Evolutionary conservation across 1,140 invertebrate genomes (phyloP).

Genomic region (Drosophila repleta): DNA sequence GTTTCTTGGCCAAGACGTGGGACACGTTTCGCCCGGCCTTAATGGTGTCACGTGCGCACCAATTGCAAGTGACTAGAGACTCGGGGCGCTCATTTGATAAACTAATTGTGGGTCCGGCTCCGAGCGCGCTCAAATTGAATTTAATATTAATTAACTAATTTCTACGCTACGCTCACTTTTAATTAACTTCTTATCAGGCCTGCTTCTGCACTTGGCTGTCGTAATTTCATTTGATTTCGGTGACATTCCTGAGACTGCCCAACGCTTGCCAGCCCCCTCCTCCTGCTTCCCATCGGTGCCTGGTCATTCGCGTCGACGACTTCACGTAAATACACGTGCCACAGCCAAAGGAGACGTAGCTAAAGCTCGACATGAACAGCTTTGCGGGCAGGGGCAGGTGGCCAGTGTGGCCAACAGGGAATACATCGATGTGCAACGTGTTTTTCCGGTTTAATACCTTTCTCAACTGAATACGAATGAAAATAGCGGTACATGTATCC

Average conservation of each 20-base stretch:
- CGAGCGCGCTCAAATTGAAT: conserved; percentile 63
- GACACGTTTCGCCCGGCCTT: conserved; percentile 36
- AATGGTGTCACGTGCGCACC: conserved; percentile 61
- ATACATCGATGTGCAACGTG: conserved; percentile 79
- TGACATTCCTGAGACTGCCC: conserved; percentile 42
- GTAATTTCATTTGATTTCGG: conserved; percentile 63
- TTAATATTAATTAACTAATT: conserved; percentile 81
- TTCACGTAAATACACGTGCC: conserved; percentile 72
- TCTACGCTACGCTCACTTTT: conserved; percentile 63
- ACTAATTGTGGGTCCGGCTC: conserved; percentile 56
- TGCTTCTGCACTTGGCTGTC: conserved; percentile 2
- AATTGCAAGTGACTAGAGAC: conserved; percentile 19
- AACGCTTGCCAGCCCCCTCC: background rate
- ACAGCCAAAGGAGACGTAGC: conserved; percentile 14
- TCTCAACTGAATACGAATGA: conserved; percentile 74
- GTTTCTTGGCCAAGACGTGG: conserved; percentile 2
- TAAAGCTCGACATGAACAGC: conserved; percentile 10
- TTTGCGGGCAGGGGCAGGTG: background rate
- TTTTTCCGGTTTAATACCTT: conserved; percentile 81
- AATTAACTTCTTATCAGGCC: conserved; percentile 52
- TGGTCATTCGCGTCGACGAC: conserved; percentile 37
- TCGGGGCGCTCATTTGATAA: conserved; percentile 72
- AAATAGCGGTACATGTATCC: conserved; percentile 69
- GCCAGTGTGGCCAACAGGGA: conserved; percentile 11
- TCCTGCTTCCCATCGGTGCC: background rate